Base-by-base conservation (phyloP, 1,140 invertebrate species). In the Drosophila insularis region DNA sequence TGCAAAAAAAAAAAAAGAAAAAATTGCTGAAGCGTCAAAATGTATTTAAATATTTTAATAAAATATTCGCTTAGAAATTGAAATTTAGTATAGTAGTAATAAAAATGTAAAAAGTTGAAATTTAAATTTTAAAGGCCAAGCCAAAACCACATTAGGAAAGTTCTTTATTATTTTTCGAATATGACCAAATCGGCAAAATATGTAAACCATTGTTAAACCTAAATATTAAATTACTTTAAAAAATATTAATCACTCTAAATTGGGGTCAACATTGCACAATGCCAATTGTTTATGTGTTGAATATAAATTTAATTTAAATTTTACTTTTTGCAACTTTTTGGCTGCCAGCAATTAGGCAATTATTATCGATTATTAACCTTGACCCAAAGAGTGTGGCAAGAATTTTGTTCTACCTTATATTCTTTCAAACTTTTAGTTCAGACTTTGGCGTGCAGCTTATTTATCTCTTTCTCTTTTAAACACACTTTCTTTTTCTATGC, bases 11-110 rank as follows among this genome's bases (percentile, higher is more conserved):
- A 63, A 61, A 32, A 50, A 61, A 61, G 60, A 37, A 19, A 21
- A 53, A 43, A 23, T 58, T 54, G 19, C 58, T 53, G 63, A 82
- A 84, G 76, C 75, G 80, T 79, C 59, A 76, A 84, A 82, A 80
- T 67, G 39, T 72, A 80, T 74, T 74, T 53, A 73, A 86, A 85
- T 84, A 81, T 77, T 74, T n/a, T 63, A 80, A 78, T 81, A 71
- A 73, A 67, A 31, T 62, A 58, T 43, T 21, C 40, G 54, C 37
- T 31, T 32, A n/a, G 14, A 35, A 56, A 37, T 37, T 40, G 31
- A 6, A 2, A 23, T 19, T 19, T 59, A 50, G 11, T n/a, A 7
- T 14, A 8, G 2, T 0, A 19, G 0, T 10, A 50, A 31, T 32
- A 19, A 19, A 8, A 17, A 2, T 56, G 13, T 0, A 56, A 58